Conservation (phyloP, 2,888 invertebrate species). For the Apodemia zela region DNA sequence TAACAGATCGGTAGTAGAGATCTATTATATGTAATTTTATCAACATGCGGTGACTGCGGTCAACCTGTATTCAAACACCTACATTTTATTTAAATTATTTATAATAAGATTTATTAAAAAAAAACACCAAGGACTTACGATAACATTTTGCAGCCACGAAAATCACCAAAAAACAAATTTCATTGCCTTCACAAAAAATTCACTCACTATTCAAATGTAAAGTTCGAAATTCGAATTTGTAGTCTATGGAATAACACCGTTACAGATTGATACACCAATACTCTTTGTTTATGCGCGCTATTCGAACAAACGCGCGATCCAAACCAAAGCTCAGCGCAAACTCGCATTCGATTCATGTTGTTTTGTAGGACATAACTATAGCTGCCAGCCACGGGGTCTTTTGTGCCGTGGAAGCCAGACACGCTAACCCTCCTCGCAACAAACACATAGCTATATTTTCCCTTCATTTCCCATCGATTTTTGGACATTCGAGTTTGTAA, state of each 20-base stretch:
- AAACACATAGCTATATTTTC: conserved; percentile 46
- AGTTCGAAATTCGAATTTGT: conserved; percentile 18
- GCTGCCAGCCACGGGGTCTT: conserved; percentile 57
- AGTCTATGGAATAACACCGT: conserved; percentile 28
- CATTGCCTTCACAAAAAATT: conserved; percentile 38
- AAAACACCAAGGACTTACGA: conserved; percentile 37
- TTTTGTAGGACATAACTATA: conserved; percentile 52
- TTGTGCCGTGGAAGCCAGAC: conserved; percentile 67
- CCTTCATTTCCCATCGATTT: conserved; percentile 44
- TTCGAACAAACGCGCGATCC: conserved; percentile 69
- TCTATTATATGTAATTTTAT: conserved; percentile 41
- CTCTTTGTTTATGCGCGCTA: conserved; percentile 39
- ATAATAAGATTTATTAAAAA: conserved; percentile 23
- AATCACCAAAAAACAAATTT: conserved; percentile 47
- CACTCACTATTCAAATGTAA: conserved; percentile 18
- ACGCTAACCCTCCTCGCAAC: conserved; percentile 62
- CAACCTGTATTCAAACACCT: not conserved
- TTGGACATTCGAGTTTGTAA: conserved; percentile 33
- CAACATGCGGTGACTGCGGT: conserved; percentile 40
- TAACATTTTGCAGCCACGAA: conserved; percentile 59
- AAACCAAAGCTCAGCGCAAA: conserved; percentile 67
- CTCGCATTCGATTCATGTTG: conserved; percentile 58
- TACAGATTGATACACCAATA: not conserved
- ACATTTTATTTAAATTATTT: not conserved
- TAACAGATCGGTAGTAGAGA: conserved; percentile 19